Conservation (phyloP, 2,797 vertebrate species). For the Merluccius polli region DNA sequence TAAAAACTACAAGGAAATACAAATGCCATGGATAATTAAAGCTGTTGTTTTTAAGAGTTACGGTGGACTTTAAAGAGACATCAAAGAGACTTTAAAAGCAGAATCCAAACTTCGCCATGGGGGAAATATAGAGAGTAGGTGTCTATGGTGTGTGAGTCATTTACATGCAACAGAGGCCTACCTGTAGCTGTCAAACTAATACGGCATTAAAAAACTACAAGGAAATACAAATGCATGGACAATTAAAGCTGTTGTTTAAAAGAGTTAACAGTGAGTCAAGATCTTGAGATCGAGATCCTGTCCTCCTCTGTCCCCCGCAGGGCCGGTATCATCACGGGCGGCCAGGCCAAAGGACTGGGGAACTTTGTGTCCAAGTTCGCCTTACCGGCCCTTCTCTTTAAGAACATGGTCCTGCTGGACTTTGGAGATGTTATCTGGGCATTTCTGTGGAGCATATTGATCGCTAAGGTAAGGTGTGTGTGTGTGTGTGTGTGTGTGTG, state of each 20-base stretch:
- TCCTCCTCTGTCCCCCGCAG: slow-evolving; percentile 34
- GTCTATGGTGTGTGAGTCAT: too few relatives aligned
- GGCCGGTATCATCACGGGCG: slow-evolving; percentile 84
- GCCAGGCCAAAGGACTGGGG: slow-evolving; percentile 89
- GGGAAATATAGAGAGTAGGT: too few relatives aligned
- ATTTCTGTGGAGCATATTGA: slow-evolving; percentile 88
- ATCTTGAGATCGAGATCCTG: neutral
- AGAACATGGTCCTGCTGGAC: slow-evolving; percentile 95
- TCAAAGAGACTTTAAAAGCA: too few relatives aligned
- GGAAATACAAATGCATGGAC: neutral
- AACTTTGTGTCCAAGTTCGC: slow-evolving; percentile 96
- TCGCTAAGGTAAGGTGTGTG: slow-evolving; percentile 86
- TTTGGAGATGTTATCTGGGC: slow-evolving; percentile 92
- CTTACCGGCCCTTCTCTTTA: slow-evolving; percentile 92
- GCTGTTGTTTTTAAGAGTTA: neutral
- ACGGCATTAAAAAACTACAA: neutral
- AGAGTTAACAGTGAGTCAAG: neutral
- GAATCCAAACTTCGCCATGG: too few relatives aligned
- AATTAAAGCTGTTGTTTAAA: neutral
- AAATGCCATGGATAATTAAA: neutral
- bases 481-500: neutral
- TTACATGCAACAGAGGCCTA: too few relatives aligned
- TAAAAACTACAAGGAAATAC: neutral
- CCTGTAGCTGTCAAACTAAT: too few relatives aligned
- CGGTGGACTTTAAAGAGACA: too few relatives aligned